Percentiles rank a stretch among this genome's conserved stretches.
These are phyloP conservation scores for Lacanobia oleracea DNA, from an alignment of 2,888 invertebrate genomes.

Conservation along the genomic window DNA sequence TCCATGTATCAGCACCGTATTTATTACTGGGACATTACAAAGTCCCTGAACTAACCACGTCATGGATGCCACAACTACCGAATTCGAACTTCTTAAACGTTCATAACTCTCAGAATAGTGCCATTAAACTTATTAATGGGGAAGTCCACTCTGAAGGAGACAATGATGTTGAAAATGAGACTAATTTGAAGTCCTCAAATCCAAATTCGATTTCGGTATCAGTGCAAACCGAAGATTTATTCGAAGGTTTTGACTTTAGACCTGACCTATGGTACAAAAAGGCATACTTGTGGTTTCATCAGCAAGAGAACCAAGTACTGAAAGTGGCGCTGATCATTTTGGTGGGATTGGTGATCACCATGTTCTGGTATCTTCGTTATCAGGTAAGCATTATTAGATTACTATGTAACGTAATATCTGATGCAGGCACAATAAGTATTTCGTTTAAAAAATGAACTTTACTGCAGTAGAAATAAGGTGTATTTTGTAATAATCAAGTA, in stretches of 20 bases:
- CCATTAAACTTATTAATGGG: conserved; percentile 83
- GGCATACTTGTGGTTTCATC: conserved; percentile 92
- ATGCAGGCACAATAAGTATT: not conserved
- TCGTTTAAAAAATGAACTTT: not conserved
- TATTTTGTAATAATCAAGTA: not conserved
- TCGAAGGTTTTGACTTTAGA: conserved; percentile 83
- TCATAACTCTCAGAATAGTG: conserved; percentile 73
- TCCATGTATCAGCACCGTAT: conserved; percentile 85
- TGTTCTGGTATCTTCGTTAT: conserved; percentile 94
- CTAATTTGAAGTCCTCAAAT: conserved; percentile 80
- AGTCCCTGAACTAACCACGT: conserved; percentile 91
- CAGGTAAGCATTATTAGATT: conserved; percentile 87
- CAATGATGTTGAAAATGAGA: conserved; percentile 85
- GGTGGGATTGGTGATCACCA: conserved; percentile 92
- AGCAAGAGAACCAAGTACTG: conserved; percentile 94
- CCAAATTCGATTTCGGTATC: conserved; percentile 85
- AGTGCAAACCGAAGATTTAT: conserved; percentile 91
- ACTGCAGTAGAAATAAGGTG: not conserved
- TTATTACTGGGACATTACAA: conserved; percentile 93
- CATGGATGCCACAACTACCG: conserved; percentile 85
- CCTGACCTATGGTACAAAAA: conserved; percentile 85
- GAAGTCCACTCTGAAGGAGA: conserved; percentile 79
- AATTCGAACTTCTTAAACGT: conserved; percentile 79
- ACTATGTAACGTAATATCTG: conserved; percentile 17
- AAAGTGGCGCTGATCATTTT: conserved; percentile 93